These are phyloP conservation scores for Nerophis ophidion DNA, from an alignment of 2,113 vertebrate genomes.

Conservation along the genomic window DNA sequence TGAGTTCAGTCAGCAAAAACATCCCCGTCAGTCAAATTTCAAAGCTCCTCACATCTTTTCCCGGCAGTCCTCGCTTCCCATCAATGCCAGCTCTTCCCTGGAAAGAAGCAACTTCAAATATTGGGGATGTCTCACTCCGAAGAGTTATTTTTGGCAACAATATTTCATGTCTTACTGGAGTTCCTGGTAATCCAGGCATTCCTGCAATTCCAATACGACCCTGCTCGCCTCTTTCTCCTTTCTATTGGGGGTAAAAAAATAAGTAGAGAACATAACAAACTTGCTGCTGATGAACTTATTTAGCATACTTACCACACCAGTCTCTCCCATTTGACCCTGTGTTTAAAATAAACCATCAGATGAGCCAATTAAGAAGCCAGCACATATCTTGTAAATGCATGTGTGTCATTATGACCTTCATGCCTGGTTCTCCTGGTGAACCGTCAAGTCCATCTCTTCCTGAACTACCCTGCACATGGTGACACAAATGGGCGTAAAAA, in stretches of 20 bases:
- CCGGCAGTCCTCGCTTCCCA: slow-evolving; percentile 71
- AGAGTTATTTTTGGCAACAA: not conserved
- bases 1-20: not conserved
- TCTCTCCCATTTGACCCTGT: slow-evolving; percentile 63
- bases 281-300: not conserved
- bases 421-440: slow-evolving; percentile 57
- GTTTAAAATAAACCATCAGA: too few species aligned
- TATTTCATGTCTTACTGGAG: slow-evolving; percentile 61
- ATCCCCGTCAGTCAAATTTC: not conserved
- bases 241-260: slow-evolving; percentile 43
- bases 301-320: slow-evolving; percentile 54
- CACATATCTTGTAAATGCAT: not conserved
- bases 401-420: slow-evolving; percentile 54
- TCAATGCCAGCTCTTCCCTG: slow-evolving; percentile 73
- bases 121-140: not conserved
- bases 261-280: slow-evolving; percentile 11
- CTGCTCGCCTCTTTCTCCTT: slow-evolving; percentile 68
- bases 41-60: slow-evolving; percentile 64
- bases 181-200: slow-evolving; percentile 74
- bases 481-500: not conserved
- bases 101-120: slow-evolving; percentile 17
- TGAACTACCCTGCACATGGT: slow-evolving; percentile 46
- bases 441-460: slow-evolving; percentile 54
- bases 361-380: too few species aligned
- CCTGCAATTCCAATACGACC: slow-evolving; percentile 71